These are phyloP conservation scores for Lacerta agilis DNA, from an alignment of 2,797 vertebrate species.

Conservation along the genomic window DNA sequence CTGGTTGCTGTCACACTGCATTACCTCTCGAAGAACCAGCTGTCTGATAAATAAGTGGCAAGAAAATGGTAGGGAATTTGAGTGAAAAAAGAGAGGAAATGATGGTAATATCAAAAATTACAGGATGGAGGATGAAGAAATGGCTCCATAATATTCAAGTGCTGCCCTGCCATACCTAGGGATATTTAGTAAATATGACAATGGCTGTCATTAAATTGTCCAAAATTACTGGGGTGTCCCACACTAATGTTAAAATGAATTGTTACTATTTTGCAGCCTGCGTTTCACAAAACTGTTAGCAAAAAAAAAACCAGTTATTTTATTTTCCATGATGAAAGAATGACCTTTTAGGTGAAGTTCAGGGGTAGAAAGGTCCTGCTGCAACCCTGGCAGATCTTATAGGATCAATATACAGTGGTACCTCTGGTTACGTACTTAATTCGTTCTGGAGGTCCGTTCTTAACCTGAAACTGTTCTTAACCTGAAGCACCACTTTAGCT, in stretches of 20 bases:
- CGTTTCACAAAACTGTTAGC: rapidly evolving
- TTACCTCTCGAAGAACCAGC: slow-evolving; percentile 44
- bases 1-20: slow-evolving; percentile 25
- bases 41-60: slow-evolving; percentile 37
- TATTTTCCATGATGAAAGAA: slow-evolving; percentile 5
- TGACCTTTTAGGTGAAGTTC: neutral
- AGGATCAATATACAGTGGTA: neutral
- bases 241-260: neutral
- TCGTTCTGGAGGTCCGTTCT: too few species aligned
- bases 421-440: too few species aligned
- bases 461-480: too few species aligned
- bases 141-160: neutral
- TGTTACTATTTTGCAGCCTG: slow-evolving; percentile 1
- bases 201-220: neutral
- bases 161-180: neutral
- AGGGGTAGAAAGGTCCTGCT: neutral
- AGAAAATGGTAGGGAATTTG: slow-evolving; percentile 42
- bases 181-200: slow-evolving; percentile 1
- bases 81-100: slow-evolving; percentile 48
- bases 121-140: slow-evolving; percentile 16
- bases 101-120: slow-evolving; percentile 58
- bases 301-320: rapidly evolving
- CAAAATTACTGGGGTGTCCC: rapidly evolving
- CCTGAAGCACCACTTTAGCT: too few species aligned
- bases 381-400: neutral